Evolutionary conservation across 1,140 invertebrate genomes (phyloP), one percentile per base, ranked within the genome.

Genomic region (Drosophila yakuba): DNA sequence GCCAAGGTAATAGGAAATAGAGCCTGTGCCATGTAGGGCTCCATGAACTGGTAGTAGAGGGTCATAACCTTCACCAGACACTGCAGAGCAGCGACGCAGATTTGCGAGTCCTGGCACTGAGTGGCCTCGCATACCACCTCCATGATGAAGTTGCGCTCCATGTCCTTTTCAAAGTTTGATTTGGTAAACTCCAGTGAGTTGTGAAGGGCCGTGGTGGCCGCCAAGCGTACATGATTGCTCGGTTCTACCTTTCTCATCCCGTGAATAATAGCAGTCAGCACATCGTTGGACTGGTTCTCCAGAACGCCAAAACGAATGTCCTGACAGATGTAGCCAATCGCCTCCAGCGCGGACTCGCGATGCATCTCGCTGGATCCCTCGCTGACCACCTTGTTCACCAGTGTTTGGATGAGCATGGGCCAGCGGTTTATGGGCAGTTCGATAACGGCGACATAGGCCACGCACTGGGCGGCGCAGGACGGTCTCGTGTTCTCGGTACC

Each of bases 11-110:
- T 99, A 36, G 98, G 98, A 94, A 99, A 99, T n/a, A 99, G 93
- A 38, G 99, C 99, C 91, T 96, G 97, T 12, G 96, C 97, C 99
- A 99, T 99, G 89, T 99, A 99, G 17, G 97, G 96, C 93, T 99
- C 98, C 99, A 99, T 99, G 90, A 98, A 98, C 92, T 99, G 97
- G 93, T 99, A 99, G 93, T 99, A 99, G 0, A 99, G 94, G 0
- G 98, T 98, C 95, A 99, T 97, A 78, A 99, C 99, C 94, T 99
- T 99, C 36, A 99, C 99, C 80, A 99, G 94, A 94, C 98, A 99
- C 92, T 99, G 98, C 45, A 99, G 93, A 14, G 99, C 98, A 12
- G 98, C 97, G 35, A 99, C 98, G 94, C 96, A 95, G 58, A 98
- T 97, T 93, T 97, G 96, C 41, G 96, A 96, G 90, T 99, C 97